Evolutionary conservation across 2,113 vertebrate species (phyloP).

Genomic region (Nerophis ophidion): DNA sequence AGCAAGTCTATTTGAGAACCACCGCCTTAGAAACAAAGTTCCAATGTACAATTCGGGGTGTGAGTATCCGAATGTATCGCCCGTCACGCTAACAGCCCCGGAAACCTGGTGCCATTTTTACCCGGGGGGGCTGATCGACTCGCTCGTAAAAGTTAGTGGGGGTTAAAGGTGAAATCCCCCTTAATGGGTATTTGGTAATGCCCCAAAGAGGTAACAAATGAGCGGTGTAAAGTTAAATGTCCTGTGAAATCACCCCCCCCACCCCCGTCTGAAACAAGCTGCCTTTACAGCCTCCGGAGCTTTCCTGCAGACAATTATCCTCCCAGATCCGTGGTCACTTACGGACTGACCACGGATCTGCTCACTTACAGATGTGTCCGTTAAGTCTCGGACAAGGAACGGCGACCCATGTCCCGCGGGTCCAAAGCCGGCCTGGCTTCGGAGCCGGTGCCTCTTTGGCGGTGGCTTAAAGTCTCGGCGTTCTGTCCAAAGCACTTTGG

Average conservation of each 20-base stretch:
- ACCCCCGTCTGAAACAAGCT: slow-evolving; percentile 62
- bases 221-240: slow-evolving; percentile 76
- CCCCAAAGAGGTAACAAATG: slow-evolving; percentile 71
- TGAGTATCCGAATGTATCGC: neutral
- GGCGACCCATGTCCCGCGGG: too few species aligned
- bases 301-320: slow-evolving; percentile 54
- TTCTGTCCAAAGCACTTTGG: slow-evolving; percentile 68
- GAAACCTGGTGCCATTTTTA: slow-evolving; percentile 51
- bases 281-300: slow-evolving; percentile 58
- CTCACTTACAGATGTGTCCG: slow-evolving; percentile 55
- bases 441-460: slow-evolving; percentile 54
- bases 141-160: slow-evolving; percentile 64
- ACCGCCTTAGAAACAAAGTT: too few species aligned
- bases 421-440: slow-evolving; percentile 29
- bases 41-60: too few species aligned
- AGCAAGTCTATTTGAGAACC: too few species aligned
- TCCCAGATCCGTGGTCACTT: slow-evolving; percentile 25
- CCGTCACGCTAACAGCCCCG: slow-evolving; percentile 38
- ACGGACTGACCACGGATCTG: slow-evolving; percentile 41
- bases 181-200: slow-evolving; percentile 73
- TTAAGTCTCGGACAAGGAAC: slow-evolving; percentile 32
- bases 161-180: slow-evolving; percentile 66
- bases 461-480: slow-evolving; percentile 53
- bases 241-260: slow-evolving; percentile 73
- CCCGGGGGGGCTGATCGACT: slow-evolving; percentile 62